Evolutionary conservation across 2,888 invertebrate species (phyloP).

Genomic region (Caenorhabditis uteleia): DNA sequence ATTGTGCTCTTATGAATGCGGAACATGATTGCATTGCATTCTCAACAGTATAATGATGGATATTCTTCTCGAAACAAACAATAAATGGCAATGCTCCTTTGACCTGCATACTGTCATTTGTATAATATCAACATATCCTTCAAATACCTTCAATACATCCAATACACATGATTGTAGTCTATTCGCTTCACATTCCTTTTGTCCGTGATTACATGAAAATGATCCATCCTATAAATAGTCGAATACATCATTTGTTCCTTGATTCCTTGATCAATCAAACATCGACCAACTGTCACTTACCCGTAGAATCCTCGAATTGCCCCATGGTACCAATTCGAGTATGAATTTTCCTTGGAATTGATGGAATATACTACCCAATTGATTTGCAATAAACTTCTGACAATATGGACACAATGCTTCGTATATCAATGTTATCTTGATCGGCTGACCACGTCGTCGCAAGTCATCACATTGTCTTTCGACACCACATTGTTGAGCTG

Average conservation of each 20-base stretch:
- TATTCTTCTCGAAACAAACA: conserved; percentile 56
- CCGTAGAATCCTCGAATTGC: conserved; percentile 62
- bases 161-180: conserved; percentile 66
- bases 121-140: no score
- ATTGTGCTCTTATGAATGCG: conserved; percentile 62
- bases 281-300: no score
- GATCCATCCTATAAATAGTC: conserved; percentile 63
- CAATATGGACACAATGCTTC: conserved; percentile 68
- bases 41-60: conserved; percentile 56
- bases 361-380: conserved; percentile 62
- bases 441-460: conserved; percentile 53
- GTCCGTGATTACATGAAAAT: conserved; percentile 68
- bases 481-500: conserved; percentile 63
- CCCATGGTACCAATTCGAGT: conserved; percentile 67
- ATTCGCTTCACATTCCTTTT: conserved; percentile 69
- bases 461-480: conserved; percentile 59
- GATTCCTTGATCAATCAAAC: no score
- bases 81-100: conserved; percentile 62
- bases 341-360: conserved; percentile 61
- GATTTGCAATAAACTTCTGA: conserved; percentile 67
- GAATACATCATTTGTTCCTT: no score
- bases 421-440: conserved; percentile 66
- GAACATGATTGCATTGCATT: conserved; percentile 61
- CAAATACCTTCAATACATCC: conserved; percentile 54
- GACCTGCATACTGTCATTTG: conserved; percentile 34